Conservation (phyloP, 2,888 invertebrate species). For the Koerneria pararmatus region DNA sequence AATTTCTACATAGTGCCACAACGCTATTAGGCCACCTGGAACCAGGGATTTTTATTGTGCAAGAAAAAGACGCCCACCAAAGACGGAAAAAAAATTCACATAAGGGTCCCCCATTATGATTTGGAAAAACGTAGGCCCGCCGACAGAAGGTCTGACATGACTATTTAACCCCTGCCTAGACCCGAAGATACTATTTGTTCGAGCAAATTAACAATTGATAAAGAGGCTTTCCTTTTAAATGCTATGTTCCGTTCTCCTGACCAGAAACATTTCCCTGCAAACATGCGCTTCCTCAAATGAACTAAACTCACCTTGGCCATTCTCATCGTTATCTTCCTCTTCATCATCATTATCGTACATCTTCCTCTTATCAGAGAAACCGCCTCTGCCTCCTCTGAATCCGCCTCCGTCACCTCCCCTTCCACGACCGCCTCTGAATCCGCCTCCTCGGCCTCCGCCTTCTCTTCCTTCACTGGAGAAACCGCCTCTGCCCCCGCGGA, state of each 20-base stretch:
- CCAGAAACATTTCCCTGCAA: too few relatives aligned
- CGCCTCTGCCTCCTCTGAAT: conserved; percentile 23
- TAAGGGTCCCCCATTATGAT: too few relatives aligned
- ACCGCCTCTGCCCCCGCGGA: conserved; percentile 14
- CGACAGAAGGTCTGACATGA: too few relatives aligned
- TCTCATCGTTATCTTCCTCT: conserved; percentile 32
- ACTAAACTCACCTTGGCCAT: conserved; percentile 18
- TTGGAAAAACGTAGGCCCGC: too few relatives aligned
- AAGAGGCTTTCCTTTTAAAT: background rate
- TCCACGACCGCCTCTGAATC: conserved; percentile 20
- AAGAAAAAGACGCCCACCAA: too few relatives aligned
- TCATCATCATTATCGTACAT: conserved; percentile 31
- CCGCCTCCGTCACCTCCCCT: conserved; percentile 25
- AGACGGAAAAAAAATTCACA: too few relatives aligned
- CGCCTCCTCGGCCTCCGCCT: conserved; percentile 19
- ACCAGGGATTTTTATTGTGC: too few relatives aligned
- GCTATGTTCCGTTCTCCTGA: too few relatives aligned
- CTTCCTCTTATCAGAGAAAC: conserved; percentile 38
- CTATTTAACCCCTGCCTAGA: too few relatives aligned
- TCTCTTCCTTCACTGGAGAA: conserved; percentile 14
- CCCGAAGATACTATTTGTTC: too few relatives aligned
- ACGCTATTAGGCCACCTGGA: too few relatives aligned
- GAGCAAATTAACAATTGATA: background rate
- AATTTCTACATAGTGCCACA: too few relatives aligned
- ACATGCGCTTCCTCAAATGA: background rate